Evolutionary conservation across 2,113 vertebrate species (phyloP), one percentile per base, ranked within the genome.

Genomic region (Holacanthus passer): DNA sequence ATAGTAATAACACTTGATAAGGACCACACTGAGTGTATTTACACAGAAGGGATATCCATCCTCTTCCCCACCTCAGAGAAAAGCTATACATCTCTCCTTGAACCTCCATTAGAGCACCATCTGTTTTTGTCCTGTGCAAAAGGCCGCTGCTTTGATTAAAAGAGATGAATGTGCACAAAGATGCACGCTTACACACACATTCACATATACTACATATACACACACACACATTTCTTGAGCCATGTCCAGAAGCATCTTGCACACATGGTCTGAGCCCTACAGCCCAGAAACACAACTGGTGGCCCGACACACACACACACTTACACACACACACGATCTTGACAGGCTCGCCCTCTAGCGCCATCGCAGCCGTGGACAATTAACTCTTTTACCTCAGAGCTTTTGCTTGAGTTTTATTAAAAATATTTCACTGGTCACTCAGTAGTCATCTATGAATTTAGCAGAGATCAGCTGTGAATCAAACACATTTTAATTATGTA

Each of bases 11-110:
- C 83, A 77, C 60, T 78, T 79, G 81, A 91, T 84, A 86, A 89
- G 79, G 75, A 87, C 86, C 87, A 85, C 85, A 89, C 67, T 76
- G 79, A 48, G 65, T 87, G 77, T 91, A 89, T 88, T 87, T 83
- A 89, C 82, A 83, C 12, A 74, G 69, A 68, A 22, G 35, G 73
- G 68, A 73, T 66, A 77, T 83, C 64, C 66, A 77, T 65, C 79
- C 53, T 78, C 78, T 68, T 73, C 64, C 39, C 79, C 69, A 64
- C 70, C 65, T 83, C 73, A n/a, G 63, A 75, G 79, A 62, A 80
- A 84, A 86, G 66, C 70, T 77, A 73, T 73, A 78, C 81, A 86
- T 85, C 63, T 87, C n/a, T 60, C 50, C 72, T 81, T 59, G 56
- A 69, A 65, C 74, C 75, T 71, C 58, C 65, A 71, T 75, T 63